A percentile compares a stretch with the other conserved stretches of the same genome.
phyloP scores from a whole-genome alignment of 1,140 invertebrate species.

The Temnothorax nylanderi region DNA sequence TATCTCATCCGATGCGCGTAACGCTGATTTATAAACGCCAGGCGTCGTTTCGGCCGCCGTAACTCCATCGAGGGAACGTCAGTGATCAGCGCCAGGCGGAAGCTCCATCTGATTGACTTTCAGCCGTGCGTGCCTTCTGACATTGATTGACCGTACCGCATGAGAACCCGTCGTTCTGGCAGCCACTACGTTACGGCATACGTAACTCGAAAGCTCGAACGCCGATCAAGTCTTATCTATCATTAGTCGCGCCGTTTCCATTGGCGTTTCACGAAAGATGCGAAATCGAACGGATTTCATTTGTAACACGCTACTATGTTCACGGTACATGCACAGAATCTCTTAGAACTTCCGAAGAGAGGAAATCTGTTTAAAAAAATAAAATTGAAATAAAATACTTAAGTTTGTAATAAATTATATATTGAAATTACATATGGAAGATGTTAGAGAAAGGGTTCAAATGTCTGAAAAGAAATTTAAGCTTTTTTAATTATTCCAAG shows the following conservation, averaged over 20 bases:
- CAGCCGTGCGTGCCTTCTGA: conserved; percentile 69
- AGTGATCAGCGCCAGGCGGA: conserved; percentile 60
- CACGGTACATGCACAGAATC: neutral
- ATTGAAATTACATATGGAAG: neutral
- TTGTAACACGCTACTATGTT: neutral
- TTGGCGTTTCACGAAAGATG: neutral
- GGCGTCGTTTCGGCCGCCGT: conserved; percentile 27
- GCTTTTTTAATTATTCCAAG: neutral
- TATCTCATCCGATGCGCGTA: neutral
- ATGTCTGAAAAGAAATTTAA: neutral
- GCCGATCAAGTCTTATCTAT: conserved; percentile 2
- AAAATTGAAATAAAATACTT: neutral
- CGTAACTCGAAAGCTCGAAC: conserved; percentile 30
- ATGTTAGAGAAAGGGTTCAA: neutral
- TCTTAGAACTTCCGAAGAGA: neutral
- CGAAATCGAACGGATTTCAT: neutral
- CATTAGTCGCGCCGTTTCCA: neutral
- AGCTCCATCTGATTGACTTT: conserved; percentile 76
- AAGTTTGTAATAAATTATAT: neutral
- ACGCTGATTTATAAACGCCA: conserved; percentile 39
- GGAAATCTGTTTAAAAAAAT: neutral
- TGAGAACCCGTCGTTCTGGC: conserved; percentile 38
- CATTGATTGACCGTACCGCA: conserved; percentile 68
- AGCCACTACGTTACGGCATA: conserved; percentile 12
- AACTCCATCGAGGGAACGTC: conserved; percentile 36